Evolutionary conservation across 2,113 vertebrate species (phyloP).

Genomic region (Carettochelys insculpta): DNA sequence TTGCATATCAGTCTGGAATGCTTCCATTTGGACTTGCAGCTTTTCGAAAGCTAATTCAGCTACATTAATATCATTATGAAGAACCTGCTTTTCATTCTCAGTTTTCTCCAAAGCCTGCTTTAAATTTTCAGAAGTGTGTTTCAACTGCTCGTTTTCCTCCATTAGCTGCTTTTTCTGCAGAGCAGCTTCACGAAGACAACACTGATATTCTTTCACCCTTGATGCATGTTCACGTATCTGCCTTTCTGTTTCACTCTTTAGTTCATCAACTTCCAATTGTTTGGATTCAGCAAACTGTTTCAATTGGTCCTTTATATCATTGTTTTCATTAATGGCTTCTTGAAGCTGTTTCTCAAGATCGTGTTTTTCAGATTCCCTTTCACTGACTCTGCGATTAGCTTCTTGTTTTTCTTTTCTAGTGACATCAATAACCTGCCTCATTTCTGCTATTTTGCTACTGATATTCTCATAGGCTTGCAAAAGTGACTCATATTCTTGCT

Average conservation of each 20-base stretch:
- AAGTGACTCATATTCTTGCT: constrained; percentile 88
- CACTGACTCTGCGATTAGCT: constrained; percentile 72
- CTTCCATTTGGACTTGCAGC: constrained; percentile 71
- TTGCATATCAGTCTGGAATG: constrained; percentile 72
- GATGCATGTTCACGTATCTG: constrained; percentile 63
- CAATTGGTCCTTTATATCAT: constrained; percentile 73
- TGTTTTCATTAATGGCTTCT: constrained; percentile 75
- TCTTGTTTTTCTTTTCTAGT: constrained; percentile 85
- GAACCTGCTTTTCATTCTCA: constrained; percentile 72
- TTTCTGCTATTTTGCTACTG: constrained; percentile 86
- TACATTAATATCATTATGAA: constrained; percentile 69
- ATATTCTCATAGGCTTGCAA: constrained; percentile 89
- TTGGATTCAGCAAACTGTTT: constrained; percentile 73
- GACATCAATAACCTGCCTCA: constrained; percentile 84
- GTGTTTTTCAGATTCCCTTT: constrained; percentile 74
- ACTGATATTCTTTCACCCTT: constrained; percentile 61
- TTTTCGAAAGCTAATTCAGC: constrained; percentile 72
- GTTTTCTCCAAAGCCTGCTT: constrained; percentile 65
- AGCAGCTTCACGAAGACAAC: constrained; percentile 57
- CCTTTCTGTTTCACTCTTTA: constrained; percentile 77
- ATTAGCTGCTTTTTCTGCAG: constrained; percentile 72
- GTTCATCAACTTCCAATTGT: constrained; percentile 69
- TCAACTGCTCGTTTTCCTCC: constrained; percentile 71
- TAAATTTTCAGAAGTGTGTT: constrained; percentile 71
- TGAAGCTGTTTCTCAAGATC: constrained; percentile 65